Percentiles rank a stretch among this genome's conserved stretches.
Conservation (phyloP, 2,888 invertebrate species). For the Cheiracanthium punctorium region DNA sequence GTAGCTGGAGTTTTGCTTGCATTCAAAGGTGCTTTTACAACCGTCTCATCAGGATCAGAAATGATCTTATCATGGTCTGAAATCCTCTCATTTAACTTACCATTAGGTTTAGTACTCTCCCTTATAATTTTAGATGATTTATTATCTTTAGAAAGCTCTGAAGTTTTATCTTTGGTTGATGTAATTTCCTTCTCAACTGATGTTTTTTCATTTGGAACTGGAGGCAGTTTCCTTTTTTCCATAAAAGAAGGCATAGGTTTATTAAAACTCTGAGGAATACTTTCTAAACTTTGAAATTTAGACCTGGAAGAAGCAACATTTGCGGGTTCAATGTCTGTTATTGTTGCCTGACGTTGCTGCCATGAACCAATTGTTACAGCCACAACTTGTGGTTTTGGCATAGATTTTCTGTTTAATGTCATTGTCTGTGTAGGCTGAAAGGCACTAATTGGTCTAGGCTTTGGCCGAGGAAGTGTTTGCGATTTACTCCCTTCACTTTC, state of each 20-base stretch:
- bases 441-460: conserved; percentile 56
- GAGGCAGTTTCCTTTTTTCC: conserved; percentile 60
- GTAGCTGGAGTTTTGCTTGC: conserved; percentile 12
- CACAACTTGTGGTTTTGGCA: conserved; percentile 57
- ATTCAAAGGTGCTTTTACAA: conserved; percentile 23
- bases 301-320: conserved; percentile 68
- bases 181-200: conserved; percentile 13
- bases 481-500: conserved; percentile 62
- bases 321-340: conserved; percentile 44
- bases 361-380: conserved; percentile 67
- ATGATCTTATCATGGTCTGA: conserved; percentile 11
- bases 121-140: neutral
- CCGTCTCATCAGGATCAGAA: conserved; percentile 2
- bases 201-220: conserved; percentile 51
- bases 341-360: conserved; percentile 51
- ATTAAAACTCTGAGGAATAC: conserved; percentile 42
- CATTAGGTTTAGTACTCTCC: neutral
- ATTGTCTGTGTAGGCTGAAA: conserved; percentile 55
- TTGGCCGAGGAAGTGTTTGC: conserved; percentile 66
- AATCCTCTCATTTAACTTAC: conserved; percentile 1
- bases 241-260: conserved; percentile 37
- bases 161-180: neutral
- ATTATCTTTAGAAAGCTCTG: neutral
- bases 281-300: conserved; percentile 66
- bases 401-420: conserved; percentile 54